Base-by-base conservation (phyloP, 2,797 vertebrate species). In the Pteropus rufus region DNA sequence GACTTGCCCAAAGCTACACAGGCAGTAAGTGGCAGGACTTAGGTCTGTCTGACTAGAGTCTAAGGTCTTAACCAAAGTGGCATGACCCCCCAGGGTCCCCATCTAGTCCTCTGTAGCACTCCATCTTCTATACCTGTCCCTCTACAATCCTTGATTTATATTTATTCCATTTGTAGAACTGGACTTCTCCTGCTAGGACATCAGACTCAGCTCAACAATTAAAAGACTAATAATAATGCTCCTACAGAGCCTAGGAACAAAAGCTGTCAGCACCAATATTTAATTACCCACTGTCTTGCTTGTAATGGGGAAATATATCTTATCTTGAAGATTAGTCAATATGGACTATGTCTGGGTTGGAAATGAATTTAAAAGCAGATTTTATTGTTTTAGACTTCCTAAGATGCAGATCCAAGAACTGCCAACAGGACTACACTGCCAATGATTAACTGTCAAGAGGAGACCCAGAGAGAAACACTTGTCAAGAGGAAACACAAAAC, bases 331-430 rank as follows among this genome's bases (percentile, higher is more conserved):
- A 77, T 81, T 65, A 83, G n/a, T 84, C 52, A 56, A 67, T 49
- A 67, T 56, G 64, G 34, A 89, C 64, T 64, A 62, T 56, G 54
- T 73, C 95, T 95, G 58, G 18, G 14, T 58, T 60, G 34, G 62
- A 96, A 93, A 72, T 93, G 62, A 96, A 79, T 65, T 90, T 89
- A 84, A 96, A 97, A 26, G 54, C 62, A 52, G 64, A 81, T 83
- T 92, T 85, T 65, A 85, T 70, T 69, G 31, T 70, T 91, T 92
- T 39, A 31, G 26, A 67, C 60, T 77, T 88, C 77, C 60, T 89
- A 52, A 87, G 93, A 91, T 84, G 31, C 52, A 94, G 92, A 80
- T 91, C 67, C 18, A 41, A 49, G 10, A 62, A 81, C 29, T 29
- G 67, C 44, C 58, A 67, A 83, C 46, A 75, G 62, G 54, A 95